phyloP scores from a whole-genome alignment of 2,797 vertebrate genomes.

The Anguilla anguilla region DNA sequence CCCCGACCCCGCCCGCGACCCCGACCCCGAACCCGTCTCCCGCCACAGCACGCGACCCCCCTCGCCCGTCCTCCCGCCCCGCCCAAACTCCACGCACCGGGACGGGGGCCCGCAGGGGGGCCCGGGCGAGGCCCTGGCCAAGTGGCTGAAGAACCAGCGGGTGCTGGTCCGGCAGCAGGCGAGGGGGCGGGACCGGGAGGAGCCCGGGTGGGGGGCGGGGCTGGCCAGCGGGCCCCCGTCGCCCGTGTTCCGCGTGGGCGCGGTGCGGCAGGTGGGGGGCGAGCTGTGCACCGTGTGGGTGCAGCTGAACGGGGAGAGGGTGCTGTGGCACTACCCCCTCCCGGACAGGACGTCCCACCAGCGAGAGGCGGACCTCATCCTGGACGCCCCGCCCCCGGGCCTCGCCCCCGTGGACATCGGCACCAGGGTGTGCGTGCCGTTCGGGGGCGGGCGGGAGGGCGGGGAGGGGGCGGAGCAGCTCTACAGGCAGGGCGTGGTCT shows the following conservation, averaged over 20 bases:
- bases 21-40: neutral
- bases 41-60: slow-evolving; percentile 34
- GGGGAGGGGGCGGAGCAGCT: slow-evolving; percentile 61
- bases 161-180: slow-evolving; percentile 75
- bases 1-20: slow-evolving; percentile 50
- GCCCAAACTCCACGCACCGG: slow-evolving; percentile 14
- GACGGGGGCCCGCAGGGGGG: slow-evolving; percentile 53
- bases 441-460: slow-evolving; percentile 64
- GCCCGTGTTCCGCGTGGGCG: slow-evolving; percentile 75
- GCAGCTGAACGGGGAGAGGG: slow-evolving; percentile 78
- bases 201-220: slow-evolving; percentile 41
- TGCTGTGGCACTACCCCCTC: slow-evolving; percentile 68
- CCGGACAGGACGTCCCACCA: slow-evolving; percentile 50
- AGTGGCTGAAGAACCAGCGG: slow-evolving; percentile 82
- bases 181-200: slow-evolving; percentile 48
- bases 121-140: slow-evolving; percentile 71
- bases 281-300: slow-evolving; percentile 77
- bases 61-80: neutral
- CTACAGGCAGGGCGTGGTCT: slow-evolving; percentile 81
- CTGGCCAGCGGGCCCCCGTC: slow-evolving; percentile 39
- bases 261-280: slow-evolving; percentile 79
- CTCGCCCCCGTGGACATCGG: slow-evolving; percentile 74
- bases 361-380: slow-evolving; percentile 73
- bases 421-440: slow-evolving; percentile 81
- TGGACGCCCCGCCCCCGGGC: slow-evolving; percentile 80